Base-by-base conservation (phyloP, 2,797 vertebrate genomes). In the Halcyon badia region DNA sequence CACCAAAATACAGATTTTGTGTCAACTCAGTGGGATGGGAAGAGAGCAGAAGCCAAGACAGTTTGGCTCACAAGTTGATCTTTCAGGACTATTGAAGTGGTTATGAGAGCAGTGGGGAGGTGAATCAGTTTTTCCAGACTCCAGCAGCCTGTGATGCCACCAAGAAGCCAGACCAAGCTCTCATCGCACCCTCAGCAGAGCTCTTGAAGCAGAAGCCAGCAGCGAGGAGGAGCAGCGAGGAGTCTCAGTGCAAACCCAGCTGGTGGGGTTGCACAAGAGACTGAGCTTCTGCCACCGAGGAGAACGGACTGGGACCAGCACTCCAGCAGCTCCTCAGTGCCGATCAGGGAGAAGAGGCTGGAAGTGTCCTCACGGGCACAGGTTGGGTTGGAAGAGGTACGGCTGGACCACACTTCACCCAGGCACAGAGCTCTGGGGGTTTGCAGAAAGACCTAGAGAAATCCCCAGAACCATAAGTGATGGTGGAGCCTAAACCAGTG, bases 221-320 rank as follows among this genome's bases (percentile, higher is more conserved):
- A 48, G 31, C 1, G 1, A 20, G 0, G 13, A 31, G 39, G 21
- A 48, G 62, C 19, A 42, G 30, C 1, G 1, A 20, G 1, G 10
- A 25, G 35, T 20, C 42, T 57, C 54, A 3, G 0, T 4, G 56
- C 31, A 26, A 31, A n/a, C 16, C 25, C 22, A 46, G 37, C 28
- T n/a, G 4, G 8, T 0, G 10, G 61, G n/a, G n/a, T 3, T 15
- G 71, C n/a, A 11, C 37, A 21, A 28, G 72, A 42, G 44, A 22
- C 56, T 14, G 37, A 25, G 68, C 57, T 65, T 39, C 71, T 58
- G 44, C 44, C 7, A 4, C 28, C 1, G 6, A 14, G 79, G 31
- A 66, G 31, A n/a, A 0, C 1, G 49, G 25, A 37, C 60, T 26
- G 21, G 44, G 14, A 62, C 19, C 8, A 3, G 66, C 51, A 39